Base-by-base conservation (phyloP, 2,797 vertebrate species). In the Vespertilio murinus region DNA sequence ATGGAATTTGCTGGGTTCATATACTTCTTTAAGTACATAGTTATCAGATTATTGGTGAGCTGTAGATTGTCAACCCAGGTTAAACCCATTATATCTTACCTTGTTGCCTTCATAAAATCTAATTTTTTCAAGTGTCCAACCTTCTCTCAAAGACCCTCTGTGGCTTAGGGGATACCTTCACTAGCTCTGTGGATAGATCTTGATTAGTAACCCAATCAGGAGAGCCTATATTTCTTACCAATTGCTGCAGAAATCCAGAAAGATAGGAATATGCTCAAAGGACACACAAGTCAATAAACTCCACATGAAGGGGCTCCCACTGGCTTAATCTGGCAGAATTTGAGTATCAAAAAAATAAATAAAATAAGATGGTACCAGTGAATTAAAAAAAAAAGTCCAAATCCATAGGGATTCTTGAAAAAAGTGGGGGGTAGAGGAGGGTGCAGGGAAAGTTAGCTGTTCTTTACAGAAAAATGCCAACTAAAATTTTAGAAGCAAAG, bases 1-100 rank as follows among this genome's bases (percentile, higher is more conserved):
- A 47, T 75, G 30, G 80, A 83, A 80, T 92, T 87, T 75, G 23
- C 82, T 87, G 89, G 47, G 52, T 83, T 75, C 49, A 25, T 84
- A 54, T n/a, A 49, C n/a, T 91, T 84, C 8, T 90, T 84, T 42
- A 89, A 74, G 61, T 83, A 82, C 33, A 52, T 38, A 49, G 25
- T 80, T 42, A 61, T 54, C 67, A 88, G 81, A 33, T 64, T 87
- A 90, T 82, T 85, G 42, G 30, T 74, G 28, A 93, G 22, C 22
- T 85, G 20, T 71, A 94, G 35, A 56, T 52, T 75, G 20, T 84
- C 33, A 94, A 40, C 28, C 17, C 23, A 84, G 45, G 40, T 65
- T 93, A 80, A 96, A 42, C 6, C 23, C 25, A 67, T 52, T 10
- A n/a, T 93, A 12, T 64, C 49, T 89, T 54, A 49, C 33, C 17